These are phyloP conservation scores for Chaetophractus vellerosus DNA, from an alignment of 2,797 vertebrate genomes.

Conservation along the genomic window DNA sequence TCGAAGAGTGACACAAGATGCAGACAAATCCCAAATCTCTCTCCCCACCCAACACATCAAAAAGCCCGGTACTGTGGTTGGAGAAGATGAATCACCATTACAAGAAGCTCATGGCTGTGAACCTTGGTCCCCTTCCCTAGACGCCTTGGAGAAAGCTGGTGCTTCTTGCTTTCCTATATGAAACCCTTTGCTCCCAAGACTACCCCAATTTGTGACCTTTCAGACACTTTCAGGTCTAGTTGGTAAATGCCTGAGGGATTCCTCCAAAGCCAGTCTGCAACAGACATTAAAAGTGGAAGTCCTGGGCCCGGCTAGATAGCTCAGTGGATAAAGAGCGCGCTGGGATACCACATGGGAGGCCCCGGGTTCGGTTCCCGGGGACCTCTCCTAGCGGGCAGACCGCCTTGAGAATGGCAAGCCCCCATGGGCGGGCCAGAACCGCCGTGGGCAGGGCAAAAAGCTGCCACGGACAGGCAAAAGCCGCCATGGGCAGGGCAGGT, in stretches of 20 bases:
- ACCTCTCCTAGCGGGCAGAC: too few species aligned
- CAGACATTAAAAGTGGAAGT: neutral
- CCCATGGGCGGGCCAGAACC: too few species aligned
- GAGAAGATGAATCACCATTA: constrained; percentile 11
- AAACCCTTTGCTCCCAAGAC: neutral
- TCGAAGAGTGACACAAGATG: neutral
- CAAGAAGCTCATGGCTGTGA: neutral
- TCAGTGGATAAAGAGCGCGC: too few species aligned
- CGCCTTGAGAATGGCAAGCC: too few species aligned
- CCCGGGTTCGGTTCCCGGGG: too few species aligned
- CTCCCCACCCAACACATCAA: neutral
- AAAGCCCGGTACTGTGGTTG: neutral
- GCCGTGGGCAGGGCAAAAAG: too few species aligned
- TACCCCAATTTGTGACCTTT: neutral
- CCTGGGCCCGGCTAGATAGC: too few species aligned
- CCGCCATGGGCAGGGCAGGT: too few species aligned
- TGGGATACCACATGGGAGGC: too few species aligned
- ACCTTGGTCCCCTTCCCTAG: neutral
- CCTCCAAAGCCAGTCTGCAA: neutral
- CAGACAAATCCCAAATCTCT: neutral
- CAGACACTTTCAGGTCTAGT: neutral
- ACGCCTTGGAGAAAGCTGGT: neutral
- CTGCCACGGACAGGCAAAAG: too few species aligned
- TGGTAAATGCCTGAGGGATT: neutral
- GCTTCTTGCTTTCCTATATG: neutral